A percentile compares a stretch with the other conserved stretches of the same genome.
These are phyloP conservation scores for Lasioglossum lativentre DNA, from an alignment of 2,888 invertebrate genomes.

Conservation along the genomic window DNA sequence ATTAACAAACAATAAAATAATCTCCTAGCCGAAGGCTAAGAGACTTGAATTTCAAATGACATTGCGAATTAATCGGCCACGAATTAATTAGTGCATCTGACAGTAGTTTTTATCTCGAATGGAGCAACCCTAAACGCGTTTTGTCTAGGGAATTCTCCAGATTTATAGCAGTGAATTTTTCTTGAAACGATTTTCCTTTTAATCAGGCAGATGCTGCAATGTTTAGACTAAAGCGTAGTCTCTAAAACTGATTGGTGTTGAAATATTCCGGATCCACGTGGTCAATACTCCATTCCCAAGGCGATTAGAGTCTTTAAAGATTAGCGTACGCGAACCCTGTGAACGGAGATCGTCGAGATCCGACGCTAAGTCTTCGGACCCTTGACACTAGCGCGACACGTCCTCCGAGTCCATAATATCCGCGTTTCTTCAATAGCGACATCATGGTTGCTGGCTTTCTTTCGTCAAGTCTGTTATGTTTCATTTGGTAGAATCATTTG, in stretches of 20 bases:
- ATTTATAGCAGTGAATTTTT: neutral
- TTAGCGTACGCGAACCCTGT: constrained; percentile 11
- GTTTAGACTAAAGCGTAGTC: neutral
- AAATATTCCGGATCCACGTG: neutral
- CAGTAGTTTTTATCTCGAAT: neutral
- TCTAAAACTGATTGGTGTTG: neutral
- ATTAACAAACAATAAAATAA: neutral
- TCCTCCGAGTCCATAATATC: constrained; percentile 60
- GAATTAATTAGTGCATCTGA: neutral
- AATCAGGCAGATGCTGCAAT: neutral
- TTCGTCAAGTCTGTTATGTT: neutral
- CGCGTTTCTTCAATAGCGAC: neutral
- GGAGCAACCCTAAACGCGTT: neutral
- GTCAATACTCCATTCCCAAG: neutral
- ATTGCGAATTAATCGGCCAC: neutral
- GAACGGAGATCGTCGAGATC: constrained; percentile 47
- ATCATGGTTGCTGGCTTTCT: neutral
- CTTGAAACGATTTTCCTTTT: neutral
- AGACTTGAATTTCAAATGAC: neutral
- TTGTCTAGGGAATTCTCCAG: neutral
- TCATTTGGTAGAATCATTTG: neutral
- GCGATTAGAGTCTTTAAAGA: neutral
- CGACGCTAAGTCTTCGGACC: constrained; percentile 67
- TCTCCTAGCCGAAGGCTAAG: too few species aligned
- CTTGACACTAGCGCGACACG: constrained; percentile 56